Base-by-base conservation (phyloP, 2,113 vertebrate genomes). In the Alethe castanea region DNA sequence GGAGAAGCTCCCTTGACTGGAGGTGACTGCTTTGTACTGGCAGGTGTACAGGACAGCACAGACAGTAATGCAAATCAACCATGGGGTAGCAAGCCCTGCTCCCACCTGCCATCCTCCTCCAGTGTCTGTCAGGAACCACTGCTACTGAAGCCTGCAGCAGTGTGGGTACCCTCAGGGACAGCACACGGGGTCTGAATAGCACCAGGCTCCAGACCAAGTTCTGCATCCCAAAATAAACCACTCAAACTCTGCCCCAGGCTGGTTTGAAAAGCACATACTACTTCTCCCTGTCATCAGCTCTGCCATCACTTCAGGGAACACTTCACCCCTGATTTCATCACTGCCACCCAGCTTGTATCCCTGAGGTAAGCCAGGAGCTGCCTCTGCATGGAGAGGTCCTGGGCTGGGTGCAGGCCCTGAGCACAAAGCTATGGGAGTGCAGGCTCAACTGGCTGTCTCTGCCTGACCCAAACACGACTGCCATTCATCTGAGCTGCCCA, bases 401-500 rank as follows among this genome's bases (percentile, higher is more conserved):
- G 10, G 50, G 38, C 20, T 0, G 0, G 0, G 19, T 22, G 22
- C 50, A 44, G 56, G 14, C 52, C 47, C 22, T 74, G 2, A 5
- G 48, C 29, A 74, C 0, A 4, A 52, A 71, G 52, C 54, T 42
- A 25, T 3, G 20, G 40, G 19, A 56, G 18, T 4, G 16, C 42
- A 66, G 53, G 48, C 77, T 65, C 3, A 5, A 8, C 14, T 7
- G n/a, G 35, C 24, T 57, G 28, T 35, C 38, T 87, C 65, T 53
- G 23, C 0, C 0, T 3, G 4, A 59, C 31, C 78, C 36, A 84
- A 69, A 71, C 33, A 42, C 0, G 0, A 44, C 69, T 52, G 59
- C 29, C 38, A 29, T 47, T 44, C 47, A 36, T 60, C 64, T 31
- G 44, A 47, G 35, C 17, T 2, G 1, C 40, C 82, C 56, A 70